Conservation (phyloP, 2,888 invertebrate genomes). For the Dynastes hyllus region DNA sequence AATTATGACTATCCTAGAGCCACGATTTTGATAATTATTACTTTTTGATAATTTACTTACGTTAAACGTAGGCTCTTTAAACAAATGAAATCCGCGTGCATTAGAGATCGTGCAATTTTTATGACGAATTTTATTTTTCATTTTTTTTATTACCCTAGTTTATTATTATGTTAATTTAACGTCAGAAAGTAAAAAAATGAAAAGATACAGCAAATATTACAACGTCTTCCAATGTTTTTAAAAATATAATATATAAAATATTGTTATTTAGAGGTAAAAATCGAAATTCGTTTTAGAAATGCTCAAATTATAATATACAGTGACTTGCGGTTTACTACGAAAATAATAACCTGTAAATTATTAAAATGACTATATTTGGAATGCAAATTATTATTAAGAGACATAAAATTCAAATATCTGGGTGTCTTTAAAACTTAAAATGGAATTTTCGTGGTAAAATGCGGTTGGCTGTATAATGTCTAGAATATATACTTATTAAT, state of each 20-base stretch:
- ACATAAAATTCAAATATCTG: too few relatives aligned
- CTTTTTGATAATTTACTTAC: neutral
- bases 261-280: slow-evolving; percentile 29
- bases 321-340: too few relatives aligned
- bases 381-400: too few relatives aligned
- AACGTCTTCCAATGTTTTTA: slow-evolving; percentile 60
- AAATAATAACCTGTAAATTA: too few relatives aligned
- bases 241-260: neutral
- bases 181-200: neutral
- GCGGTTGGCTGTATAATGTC: neutral
- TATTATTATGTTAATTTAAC: slow-evolving; percentile 14
- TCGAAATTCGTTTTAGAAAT: slow-evolving; percentile 45
- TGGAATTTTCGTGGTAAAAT: too few relatives aligned
- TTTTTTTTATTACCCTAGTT: slow-evolving; percentile 24
- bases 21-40: neutral
- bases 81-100: slow-evolving; percentile 9
- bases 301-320: slow-evolving; percentile 46
- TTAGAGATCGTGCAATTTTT: slow-evolving; percentile 35
- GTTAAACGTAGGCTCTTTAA: slow-evolving; percentile 35
- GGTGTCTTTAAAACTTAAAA: too few relatives aligned
- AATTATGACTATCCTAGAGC: slow-evolving; percentile 15
- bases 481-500: neutral
- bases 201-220: slow-evolving; percentile 61
- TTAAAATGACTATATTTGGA: too few relatives aligned
- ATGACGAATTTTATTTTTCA: slow-evolving; percentile 42